Evolutionary conservation across 2,888 invertebrate species (phyloP).

Genomic region (Esperia sulphurella): DNA sequence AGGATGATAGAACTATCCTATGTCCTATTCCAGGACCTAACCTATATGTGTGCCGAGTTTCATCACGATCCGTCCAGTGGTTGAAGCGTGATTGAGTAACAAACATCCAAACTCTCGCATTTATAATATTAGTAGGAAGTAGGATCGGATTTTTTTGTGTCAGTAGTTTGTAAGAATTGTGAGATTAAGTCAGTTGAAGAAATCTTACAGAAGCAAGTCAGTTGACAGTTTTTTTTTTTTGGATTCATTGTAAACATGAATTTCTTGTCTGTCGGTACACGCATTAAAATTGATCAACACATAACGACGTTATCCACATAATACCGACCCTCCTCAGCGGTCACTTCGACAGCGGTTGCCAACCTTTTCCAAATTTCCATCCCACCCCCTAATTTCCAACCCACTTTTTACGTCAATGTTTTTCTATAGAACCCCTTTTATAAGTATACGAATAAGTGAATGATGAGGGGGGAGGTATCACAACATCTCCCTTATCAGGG

Average conservation of each 20-base stretch:
- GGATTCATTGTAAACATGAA: background rate
- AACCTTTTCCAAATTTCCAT: conserved; percentile 59
- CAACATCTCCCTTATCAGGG: conserved; percentile 73
- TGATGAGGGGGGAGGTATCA: conserved; percentile 73
- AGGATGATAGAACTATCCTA: too few species aligned
- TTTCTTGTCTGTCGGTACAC: conserved; percentile 30
- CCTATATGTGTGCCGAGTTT: too few species aligned
- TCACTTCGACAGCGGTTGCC: conserved; percentile 75
- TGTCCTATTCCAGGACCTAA: too few species aligned
- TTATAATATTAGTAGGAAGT: too few species aligned
- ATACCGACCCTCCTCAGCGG: conserved; percentile 76
- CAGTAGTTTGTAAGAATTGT: too few species aligned
- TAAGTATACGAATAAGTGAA: conserved; percentile 61
- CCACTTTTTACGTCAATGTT: conserved; percentile 79
- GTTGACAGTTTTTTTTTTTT: background rate
- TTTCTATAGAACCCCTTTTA: conserved; percentile 67
- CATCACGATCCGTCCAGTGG: too few species aligned
- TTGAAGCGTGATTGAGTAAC: too few species aligned
- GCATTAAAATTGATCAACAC: conserved; percentile 78
- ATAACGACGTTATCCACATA: conserved; percentile 76
- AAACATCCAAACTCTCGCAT: too few species aligned
- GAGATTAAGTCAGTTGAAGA: too few species aligned
- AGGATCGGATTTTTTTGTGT: too few species aligned
- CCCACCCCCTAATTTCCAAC: conserved; percentile 56
- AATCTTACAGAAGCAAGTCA: too few species aligned